phyloP scores from a whole-genome alignment of 2,113 vertebrate species.

The Onychorhynchus coronatus region DNA sequence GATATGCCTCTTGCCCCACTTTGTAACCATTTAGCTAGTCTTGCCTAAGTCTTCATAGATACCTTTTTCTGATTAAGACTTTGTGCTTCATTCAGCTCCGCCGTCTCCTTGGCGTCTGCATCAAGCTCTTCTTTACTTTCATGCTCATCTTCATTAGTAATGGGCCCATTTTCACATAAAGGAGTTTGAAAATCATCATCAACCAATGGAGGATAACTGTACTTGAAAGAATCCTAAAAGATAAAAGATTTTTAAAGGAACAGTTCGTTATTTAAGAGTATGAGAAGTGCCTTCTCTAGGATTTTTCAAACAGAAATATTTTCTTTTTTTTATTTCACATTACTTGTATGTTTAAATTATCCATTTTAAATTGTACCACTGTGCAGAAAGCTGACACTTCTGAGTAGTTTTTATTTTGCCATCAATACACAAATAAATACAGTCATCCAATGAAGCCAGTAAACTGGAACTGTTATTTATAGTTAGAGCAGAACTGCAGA shows the following conservation, averaged over 20 bases:
- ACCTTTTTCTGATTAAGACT: slow-evolving; percentile 87
- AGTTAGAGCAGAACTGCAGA: not conserved
- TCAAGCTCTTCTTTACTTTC: slow-evolving; percentile 89
- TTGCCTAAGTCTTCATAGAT: slow-evolving; percentile 35
- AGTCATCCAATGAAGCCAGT: not conserved
- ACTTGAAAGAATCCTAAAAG: slow-evolving; percentile 91
- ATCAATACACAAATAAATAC: not conserved
- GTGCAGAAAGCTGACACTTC: not conserved
- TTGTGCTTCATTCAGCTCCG: slow-evolving; percentile 83
- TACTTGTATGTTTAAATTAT: not conserved
- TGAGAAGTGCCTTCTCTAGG: not conserved
- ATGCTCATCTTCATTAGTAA: slow-evolving; percentile 88
- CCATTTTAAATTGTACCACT: not conserved
- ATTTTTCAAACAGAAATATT: not conserved
- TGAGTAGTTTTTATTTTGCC: not conserved
- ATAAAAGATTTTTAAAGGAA: slow-evolving; percentile 2
- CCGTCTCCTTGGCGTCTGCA: slow-evolving; percentile 79
- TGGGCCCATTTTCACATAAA: slow-evolving; percentile 90
- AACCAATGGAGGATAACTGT: slow-evolving; percentile 93
- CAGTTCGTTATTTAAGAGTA: not conserved
- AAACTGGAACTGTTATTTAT: not conserved
- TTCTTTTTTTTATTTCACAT: not conserved
- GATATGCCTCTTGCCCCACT: not conserved
- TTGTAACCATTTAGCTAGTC: not conserved
- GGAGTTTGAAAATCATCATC: slow-evolving; percentile 98